Base-by-base conservation (phyloP, 2,113 vertebrate species). In the Tragelaphus strepsiceros region DNA sequence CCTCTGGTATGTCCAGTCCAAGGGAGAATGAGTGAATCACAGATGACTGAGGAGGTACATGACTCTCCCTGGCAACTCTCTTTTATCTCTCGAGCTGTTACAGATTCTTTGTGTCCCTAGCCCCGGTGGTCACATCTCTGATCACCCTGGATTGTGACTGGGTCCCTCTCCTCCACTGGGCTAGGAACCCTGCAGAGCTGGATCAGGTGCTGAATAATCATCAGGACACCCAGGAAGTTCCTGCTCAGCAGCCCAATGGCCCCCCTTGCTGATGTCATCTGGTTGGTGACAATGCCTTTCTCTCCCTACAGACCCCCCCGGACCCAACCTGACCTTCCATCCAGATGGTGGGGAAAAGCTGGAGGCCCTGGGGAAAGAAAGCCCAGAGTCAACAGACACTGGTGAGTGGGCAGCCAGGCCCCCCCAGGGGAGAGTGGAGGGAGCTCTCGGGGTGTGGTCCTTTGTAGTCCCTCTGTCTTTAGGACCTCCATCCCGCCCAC, bases 281-380 rank as follows among this genome's bases (percentile, higher is more conserved):
- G 21, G 15, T 32, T 26, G 56, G 49, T 54, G 9, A 51, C 30
- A 32, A 0, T 83, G 49, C 67, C 16, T 0, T 85, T 86, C 56
- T 98, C 32, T 97, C 43, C 62, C 13, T 77, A 39, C 93, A 98
- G 97, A 95, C 7, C 35, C 96, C 14, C 51, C 5, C 0, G 67
- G 49, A 81, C 67, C 95, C 84, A 94, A 21, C 19, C 39, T n/a
- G 58, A 35, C 28, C 11, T 77, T 46, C 83, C 9, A 11, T 30
- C 54, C 62, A 6, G 61, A 71, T 64, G 85, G 30, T 35, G 51
- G 13, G 4, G 74, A 94, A 83, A 82, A 94, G 35, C 78, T 78
- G n/a, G 88, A 94, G 5, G 54, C 81, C 30, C 10, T 26, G 67
- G 43, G 0, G 7, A 77, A 4, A 56, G 95, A 35, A 95, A 90